Percentiles rank a stretch among this genome's conserved stretches.
Conservation (phyloP, 2,888 invertebrate genomes). For the Incurvaria masculella region DNA sequence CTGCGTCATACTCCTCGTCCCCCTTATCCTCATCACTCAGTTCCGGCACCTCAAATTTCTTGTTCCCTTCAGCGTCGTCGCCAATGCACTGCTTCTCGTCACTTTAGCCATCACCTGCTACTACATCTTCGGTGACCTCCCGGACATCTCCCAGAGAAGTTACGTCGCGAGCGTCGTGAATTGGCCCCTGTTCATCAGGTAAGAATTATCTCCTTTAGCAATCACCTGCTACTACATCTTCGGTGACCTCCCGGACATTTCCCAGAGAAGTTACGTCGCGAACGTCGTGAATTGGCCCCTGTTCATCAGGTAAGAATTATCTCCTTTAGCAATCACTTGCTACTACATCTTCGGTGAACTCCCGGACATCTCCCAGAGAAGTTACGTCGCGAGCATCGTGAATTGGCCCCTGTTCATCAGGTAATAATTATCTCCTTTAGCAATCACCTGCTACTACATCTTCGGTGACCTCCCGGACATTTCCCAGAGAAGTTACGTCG, state of each 20-base stretch:
- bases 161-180: slow-evolving; percentile 43
- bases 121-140: slow-evolving; percentile 64
- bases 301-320: slow-evolving; percentile 79
- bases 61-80: slow-evolving; percentile 85
- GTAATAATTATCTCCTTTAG: too few species aligned
- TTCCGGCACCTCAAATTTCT: slow-evolving; percentile 75
- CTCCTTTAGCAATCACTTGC: slow-evolving; percentile 76
- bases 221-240: slow-evolving; percentile 81
- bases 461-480: slow-evolving; percentile 49
- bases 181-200: slow-evolving; percentile 83
- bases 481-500: slow-evolving; percentile 32
- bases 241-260: slow-evolving; percentile 31
- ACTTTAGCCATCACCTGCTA: slow-evolving; percentile 80
- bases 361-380: slow-evolving; percentile 27
- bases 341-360: slow-evolving; percentile 69
- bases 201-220: slow-evolving; percentile 7
- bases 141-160: slow-evolving; percentile 29
- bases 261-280: slow-evolving; percentile 35
- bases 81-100: slow-evolving; percentile 74
- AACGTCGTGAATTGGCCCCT: slow-evolving; percentile 65
- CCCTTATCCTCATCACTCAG: slow-evolving; percentile 67
- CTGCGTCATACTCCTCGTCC: slow-evolving; percentile 63
- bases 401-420: slow-evolving; percentile 83
- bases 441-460: slow-evolving; percentile 78
- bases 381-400: slow-evolving; percentile 39